Evolutionary conservation across 1,140 invertebrate genomes (phyloP).

Genomic region (Bombus turneri): DNA sequence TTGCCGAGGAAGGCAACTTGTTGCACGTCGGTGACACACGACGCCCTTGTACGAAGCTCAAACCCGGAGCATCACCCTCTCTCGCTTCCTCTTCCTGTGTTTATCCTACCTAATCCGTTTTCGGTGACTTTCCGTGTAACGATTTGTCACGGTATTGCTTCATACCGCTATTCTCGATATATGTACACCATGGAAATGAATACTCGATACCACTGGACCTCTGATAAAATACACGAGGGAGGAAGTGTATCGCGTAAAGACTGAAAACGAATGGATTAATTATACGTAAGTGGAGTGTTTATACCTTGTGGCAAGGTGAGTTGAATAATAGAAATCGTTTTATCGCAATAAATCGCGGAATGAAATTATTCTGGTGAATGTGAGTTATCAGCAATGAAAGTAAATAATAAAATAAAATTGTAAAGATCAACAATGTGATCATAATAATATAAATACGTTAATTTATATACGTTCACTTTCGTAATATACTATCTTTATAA

Average conservation of each 20-base stretch:
- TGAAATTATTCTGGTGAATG: background rate
- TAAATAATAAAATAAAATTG: background rate
- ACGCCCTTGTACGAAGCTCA: slow-evolving; percentile 71
- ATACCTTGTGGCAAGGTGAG: background rate
- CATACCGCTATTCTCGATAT: slow-evolving; percentile 32
- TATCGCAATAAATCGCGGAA: background rate
- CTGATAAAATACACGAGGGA: background rate
- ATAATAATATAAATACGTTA: no score
- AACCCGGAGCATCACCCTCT: slow-evolving; percentile 61
- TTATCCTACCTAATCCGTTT: slow-evolving; percentile 70
- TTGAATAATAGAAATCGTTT: no score
- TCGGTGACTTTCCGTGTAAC: slow-evolving; percentile 58
- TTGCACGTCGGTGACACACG: slow-evolving; percentile 75
- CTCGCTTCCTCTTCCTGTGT: slow-evolving; percentile 48
- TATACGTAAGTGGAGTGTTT: background rate
- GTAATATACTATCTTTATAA: background rate
- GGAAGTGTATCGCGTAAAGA: no score
- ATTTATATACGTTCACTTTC: background rate
- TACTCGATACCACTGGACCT: background rate
- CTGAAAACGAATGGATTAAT: background rate
- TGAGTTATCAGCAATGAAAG: no score
- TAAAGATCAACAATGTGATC: background rate
- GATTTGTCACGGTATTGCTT: slow-evolving; percentile 59
- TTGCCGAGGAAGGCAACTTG: slow-evolving; percentile 72
- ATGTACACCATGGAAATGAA: slow-evolving; percentile 16